These are phyloP conservation scores for Pipistrellus pipistrellus DNA, from an alignment of 2,797 vertebrate genomes.

Conservation along the genomic window DNA sequence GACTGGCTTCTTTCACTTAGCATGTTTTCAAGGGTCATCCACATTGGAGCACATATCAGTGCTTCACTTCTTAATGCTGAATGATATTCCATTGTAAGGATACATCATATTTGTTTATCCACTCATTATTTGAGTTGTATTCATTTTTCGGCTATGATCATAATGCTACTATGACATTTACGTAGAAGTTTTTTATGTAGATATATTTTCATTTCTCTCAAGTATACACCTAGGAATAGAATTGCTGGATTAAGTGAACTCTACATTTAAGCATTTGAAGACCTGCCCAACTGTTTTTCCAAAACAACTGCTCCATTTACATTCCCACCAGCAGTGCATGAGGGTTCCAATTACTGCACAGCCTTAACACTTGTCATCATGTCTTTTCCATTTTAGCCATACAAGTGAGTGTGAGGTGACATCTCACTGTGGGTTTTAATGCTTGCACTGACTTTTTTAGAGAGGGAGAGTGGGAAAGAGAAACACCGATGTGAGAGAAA, in stretches of 20 bases:
- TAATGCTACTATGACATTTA: not conserved
- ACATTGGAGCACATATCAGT: not conserved
- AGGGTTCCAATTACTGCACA: not conserved
- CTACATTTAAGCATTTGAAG: constrained; percentile 42
- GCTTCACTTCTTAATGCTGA: not conserved
- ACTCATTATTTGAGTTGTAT: not conserved
- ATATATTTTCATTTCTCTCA: not conserved
- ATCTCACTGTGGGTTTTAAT: not conserved
- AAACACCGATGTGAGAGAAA: not conserved
- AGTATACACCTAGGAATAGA: not conserved
- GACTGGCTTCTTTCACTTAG: not conserved
- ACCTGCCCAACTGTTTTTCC: constrained; percentile 20
- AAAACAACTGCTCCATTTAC: constrained; percentile 16
- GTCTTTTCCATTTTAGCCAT: not conserved
- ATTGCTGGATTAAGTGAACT: not conserved
- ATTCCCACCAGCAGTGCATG: not conserved
- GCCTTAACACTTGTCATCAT: not conserved
- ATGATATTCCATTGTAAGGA: not conserved
- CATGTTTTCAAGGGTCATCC: not conserved
- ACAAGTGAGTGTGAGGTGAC: not conserved
- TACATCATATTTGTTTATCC: not conserved
- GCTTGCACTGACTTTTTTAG: not conserved
- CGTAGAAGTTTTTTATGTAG: not conserved
- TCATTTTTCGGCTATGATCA: not conserved
- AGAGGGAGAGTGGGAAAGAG: not conserved